Percentiles rank a stretch among this genome's conserved stretches.
Evolutionary conservation across 2,888 invertebrate genomes (phyloP).

Genomic region (Slavum lentiscoides): DNA sequence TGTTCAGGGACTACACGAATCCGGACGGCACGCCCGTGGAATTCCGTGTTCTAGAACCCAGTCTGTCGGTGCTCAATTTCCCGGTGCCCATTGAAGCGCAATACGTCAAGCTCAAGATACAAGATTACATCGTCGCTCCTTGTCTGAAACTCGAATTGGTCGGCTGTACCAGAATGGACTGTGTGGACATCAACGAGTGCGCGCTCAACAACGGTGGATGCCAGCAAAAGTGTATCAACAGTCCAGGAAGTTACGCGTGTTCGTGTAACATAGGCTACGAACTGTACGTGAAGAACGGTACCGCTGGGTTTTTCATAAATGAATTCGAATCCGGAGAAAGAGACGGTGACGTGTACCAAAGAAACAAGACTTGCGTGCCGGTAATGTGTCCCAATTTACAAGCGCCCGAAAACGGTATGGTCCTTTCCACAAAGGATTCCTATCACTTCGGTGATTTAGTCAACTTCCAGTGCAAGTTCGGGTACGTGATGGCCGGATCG

Average conservation of each 20-base stretch:
- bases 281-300: slow-evolving; percentile 83
- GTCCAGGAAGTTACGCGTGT: slow-evolving; percentile 85
- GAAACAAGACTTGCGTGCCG: slow-evolving; percentile 93
- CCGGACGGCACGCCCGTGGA: slow-evolving; percentile 91
- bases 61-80: slow-evolving; percentile 85
- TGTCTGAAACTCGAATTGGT: slow-evolving; percentile 88
- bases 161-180: slow-evolving; percentile 89
- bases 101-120: slow-evolving; percentile 81
- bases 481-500: slow-evolving; percentile 88
- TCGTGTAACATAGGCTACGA: slow-evolving; percentile 90
- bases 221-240: slow-evolving; percentile 89
- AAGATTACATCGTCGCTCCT: slow-evolving; percentile 85
- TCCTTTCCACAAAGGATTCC: slow-evolving; percentile 77
- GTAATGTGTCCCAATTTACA: slow-evolving; percentile 81
- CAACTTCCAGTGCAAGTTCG: slow-evolving; percentile 91
- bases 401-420: slow-evolving; percentile 82
- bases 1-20: slow-evolving; percentile 88
- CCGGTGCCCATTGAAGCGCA: slow-evolving; percentile 91
- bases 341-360: slow-evolving; percentile 85
- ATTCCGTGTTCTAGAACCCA: slow-evolving; percentile 86
- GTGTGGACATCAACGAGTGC: slow-evolving; percentile 87
- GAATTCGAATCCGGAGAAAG: slow-evolving; percentile 81
- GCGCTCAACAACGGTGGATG: slow-evolving; percentile 84
- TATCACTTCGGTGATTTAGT: slow-evolving; percentile 90
- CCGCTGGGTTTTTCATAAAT: slow-evolving; percentile 82